Base-by-base conservation (phyloP, 2,888 invertebrate genomes). In the Mactromeris polynyma region DNA sequence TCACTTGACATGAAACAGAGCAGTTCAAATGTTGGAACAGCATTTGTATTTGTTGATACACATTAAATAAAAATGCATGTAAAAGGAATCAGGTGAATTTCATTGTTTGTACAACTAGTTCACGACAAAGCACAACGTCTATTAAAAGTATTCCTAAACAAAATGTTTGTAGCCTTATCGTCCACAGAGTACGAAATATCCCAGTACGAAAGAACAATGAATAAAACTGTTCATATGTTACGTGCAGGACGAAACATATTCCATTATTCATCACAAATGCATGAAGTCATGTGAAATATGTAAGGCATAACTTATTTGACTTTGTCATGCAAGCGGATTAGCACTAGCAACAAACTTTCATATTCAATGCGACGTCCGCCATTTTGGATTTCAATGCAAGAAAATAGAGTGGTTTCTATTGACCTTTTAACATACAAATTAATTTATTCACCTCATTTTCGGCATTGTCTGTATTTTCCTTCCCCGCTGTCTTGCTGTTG, bases 391-490 rank as follows among this genome's bases (percentile, higher is more conserved):
- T 93, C 93, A 90, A 94, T 92, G 93, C 92, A 91, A 94, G 91
- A 94, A 94, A 33, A 36, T 31, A 19, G 36, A 33, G 73, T 36
- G 73, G 73, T 73, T 73, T 73, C 73, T 82, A 38, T 31, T 73
- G 31, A 78, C 21, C 17, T 77, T 26, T n/a, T 31, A 78, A 33
- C 33, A 78, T 19, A 54, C 11, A 0, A 38, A 40, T 40, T 26
- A 83, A 64, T 40, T 26, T 73, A 42, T 88, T 89, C 93, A 96
- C 96, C 95, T 96, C 96, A 88, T 93, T 94, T 83, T 96, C 96
- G 58, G 93, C 93, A 92, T 94, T 96, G 86, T 96, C 96, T 40
- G 94, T 86, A 51, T 93, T 93, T 89, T 96, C 96, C 83, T 96
- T 96, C n/a, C 93, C 94, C 31, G 91, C 90, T 51, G 94, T 82